Evolutionary conservation across 92 coral and sea anemone genomes (phyloP).

Genomic region (Heliopora coerulea): DNA sequence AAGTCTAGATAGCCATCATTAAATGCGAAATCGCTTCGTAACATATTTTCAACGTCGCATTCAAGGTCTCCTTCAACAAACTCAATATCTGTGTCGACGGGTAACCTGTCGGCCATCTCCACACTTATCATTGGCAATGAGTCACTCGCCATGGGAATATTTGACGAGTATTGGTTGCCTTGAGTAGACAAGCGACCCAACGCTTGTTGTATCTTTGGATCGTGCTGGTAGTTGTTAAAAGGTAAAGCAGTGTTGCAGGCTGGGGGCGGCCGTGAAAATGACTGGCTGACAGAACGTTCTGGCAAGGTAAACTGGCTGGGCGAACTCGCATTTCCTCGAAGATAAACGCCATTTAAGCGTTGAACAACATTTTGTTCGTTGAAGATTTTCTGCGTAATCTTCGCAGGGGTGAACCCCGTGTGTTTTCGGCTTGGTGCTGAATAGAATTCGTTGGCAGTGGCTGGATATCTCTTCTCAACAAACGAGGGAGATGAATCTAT

Average conservation of each 20-base stretch:
- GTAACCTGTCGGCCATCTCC: conserved; percentile 30
- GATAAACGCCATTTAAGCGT: conserved; percentile 21
- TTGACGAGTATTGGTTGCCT: background rate
- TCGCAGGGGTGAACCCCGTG: background rate
- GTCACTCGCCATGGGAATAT: background rate
- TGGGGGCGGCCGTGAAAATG: conserved; percentile 4
- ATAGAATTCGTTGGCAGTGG: conserved; percentile 8
- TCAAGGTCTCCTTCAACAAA: conserved; percentile 75
- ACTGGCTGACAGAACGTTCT: background rate
- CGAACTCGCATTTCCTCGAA: conserved; percentile 4
- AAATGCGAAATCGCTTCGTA: conserved; percentile 73
- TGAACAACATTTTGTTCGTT: background rate
- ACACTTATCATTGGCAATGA: conserved; percentile 26
- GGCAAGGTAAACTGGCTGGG: conserved; percentile 3
- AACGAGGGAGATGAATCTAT: conserved; percentile 33
- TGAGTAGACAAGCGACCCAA: background rate
- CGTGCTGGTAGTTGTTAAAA: background rate
- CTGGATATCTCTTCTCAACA: conserved; percentile 58
- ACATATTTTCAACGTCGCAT: conserved; percentile 88
- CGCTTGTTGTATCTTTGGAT: background rate
- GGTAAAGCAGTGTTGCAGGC: background rate
- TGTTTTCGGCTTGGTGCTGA: conserved; percentile 19
- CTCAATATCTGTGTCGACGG: conserved; percentile 62
- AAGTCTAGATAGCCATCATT: conserved; percentile 95
- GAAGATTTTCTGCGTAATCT: conserved; percentile 10